Evolutionary conservation across 1,140 invertebrate genomes (phyloP).

Genomic region (Oryctes rhinoceros): DNA sequence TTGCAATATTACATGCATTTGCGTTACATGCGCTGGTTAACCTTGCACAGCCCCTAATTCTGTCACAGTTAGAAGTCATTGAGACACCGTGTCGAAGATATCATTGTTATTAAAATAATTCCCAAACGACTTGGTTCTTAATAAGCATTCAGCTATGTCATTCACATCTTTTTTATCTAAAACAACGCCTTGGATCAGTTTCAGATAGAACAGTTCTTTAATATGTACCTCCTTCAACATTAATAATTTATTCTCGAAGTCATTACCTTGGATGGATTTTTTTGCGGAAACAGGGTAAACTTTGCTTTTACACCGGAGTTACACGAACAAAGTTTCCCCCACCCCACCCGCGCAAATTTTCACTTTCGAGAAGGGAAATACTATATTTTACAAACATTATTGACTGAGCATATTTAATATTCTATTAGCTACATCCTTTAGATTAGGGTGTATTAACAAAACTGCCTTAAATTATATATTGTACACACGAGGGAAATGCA

Average conservation of each 20-base stretch:
- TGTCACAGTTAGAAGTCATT: no score
- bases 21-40: no score
- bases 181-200: neutral
- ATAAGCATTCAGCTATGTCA: no score
- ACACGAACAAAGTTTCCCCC: neutral
- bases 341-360: neutral
- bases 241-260: neutral
- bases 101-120: no score
- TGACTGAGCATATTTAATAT: conserved; percentile 18
- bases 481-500: conserved; percentile 16
- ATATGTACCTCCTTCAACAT: neutral
- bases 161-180: no score
- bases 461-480: conserved; percentile 22
- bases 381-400: conserved; percentile 12
- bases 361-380: neutral
- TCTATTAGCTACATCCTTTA: conserved; percentile 18
- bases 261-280: neutral
- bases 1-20: no score
- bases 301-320: conserved; percentile 18
- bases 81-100: no score
- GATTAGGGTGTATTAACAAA: conserved; percentile 19
- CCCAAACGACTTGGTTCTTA: no score
- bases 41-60: no score
- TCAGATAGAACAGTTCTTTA: neutral
- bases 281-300: neutral